phyloP scores from a whole-genome alignment of 2,888 invertebrate genomes.

The Abrostola triplasia region DNA sequence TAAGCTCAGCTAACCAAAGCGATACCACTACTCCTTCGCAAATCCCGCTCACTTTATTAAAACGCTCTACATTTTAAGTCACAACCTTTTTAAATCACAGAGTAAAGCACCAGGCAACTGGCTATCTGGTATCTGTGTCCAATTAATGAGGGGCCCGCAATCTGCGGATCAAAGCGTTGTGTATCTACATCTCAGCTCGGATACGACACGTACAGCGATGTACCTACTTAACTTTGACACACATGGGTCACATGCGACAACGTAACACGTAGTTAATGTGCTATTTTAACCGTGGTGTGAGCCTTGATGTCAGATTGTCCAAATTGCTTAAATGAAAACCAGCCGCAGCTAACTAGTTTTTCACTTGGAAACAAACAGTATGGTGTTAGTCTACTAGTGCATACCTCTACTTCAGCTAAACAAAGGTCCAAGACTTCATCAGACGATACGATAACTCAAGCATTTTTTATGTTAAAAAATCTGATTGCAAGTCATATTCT shows the following conservation, averaged over 20 bases:
- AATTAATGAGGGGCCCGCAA: conserved; percentile 37
- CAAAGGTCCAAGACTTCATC: too few relatives aligned
- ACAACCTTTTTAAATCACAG: conserved; percentile 17
- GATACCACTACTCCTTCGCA: too few relatives aligned
- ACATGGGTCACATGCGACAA: neutral
- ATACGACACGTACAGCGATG: conserved; percentile 45
- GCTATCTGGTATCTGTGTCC: conserved; percentile 20
- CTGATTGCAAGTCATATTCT: too few relatives aligned
- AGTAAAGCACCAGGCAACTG: conserved; percentile 4
- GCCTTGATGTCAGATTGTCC: neutral
- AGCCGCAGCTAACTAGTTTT: too few relatives aligned
- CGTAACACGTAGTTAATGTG: neutral
- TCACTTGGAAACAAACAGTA: too few relatives aligned
- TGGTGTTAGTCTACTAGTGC: too few relatives aligned
- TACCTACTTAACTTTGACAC: neutral
- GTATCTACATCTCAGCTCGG: conserved; percentile 34
- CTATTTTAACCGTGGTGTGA: neutral
- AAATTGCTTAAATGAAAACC: neutral
- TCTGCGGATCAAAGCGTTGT: conserved; percentile 46
- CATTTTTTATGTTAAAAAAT: too few relatives aligned
- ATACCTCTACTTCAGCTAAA: too few relatives aligned
- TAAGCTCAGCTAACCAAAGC: too few relatives aligned
- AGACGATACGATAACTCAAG: too few relatives aligned
- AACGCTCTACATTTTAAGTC: neutral
- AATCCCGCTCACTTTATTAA: neutral